Percentiles rank a stretch among this genome's conserved stretches.
phyloP scores from a whole-genome alignment of 2,113 vertebrate species.

The Ochotona curzoniae region DNA sequence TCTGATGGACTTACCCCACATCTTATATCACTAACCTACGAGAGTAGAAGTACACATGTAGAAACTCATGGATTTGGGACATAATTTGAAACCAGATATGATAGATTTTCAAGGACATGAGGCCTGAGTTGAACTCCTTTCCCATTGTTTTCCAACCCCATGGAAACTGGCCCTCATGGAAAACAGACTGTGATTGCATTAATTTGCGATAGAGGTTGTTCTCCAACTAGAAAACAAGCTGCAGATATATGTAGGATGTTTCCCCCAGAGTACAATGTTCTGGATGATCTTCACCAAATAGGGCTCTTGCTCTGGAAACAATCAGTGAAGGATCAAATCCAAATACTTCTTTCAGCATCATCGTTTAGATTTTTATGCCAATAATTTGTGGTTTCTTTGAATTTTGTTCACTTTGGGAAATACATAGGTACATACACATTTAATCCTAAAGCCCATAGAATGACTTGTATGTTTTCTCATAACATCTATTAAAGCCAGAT shows the following conservation, averaged over 20 bases:
- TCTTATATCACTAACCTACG: neutral
- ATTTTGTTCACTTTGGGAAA: neutral
- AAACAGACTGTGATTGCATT: neutral
- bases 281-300: neutral
- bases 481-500: neutral
- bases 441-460: neutral
- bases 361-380: neutral
- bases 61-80: neutral
- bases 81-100: neutral
- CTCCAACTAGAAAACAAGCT: neutral
- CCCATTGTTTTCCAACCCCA: neutral
- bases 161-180: neutral
- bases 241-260: neutral
- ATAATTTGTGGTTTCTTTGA: neutral
- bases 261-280: neutral
- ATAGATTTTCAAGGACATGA: neutral
- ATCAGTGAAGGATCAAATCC: neutral
- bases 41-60: neutral
- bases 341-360: neutral
- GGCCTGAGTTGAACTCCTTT: neutral
- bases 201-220: neutral
- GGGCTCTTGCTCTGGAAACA: neutral
- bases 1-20: neutral
- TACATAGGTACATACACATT: neutral
- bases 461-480: neutral